Percentiles rank a stretch among this genome's conserved stretches.
These are phyloP conservation scores for Halcyon leucocephala DNA, from an alignment of 2,797 vertebrate genomes.

Conservation along the genomic window DNA sequence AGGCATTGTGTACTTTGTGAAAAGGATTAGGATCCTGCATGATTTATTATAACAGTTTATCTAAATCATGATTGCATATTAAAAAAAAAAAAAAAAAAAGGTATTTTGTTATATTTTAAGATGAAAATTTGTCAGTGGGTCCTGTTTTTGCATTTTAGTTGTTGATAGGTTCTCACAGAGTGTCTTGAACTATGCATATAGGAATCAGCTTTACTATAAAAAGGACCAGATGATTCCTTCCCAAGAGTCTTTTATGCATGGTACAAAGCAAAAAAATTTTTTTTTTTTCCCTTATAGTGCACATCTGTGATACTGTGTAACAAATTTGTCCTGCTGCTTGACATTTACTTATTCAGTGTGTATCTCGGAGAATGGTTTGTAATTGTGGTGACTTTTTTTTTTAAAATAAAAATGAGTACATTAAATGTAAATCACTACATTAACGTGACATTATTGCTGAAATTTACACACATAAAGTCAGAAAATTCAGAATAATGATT, in stretches of 20 bases:
- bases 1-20: background rate
- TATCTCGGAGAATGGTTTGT: background rate
- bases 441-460: constrained; percentile 30
- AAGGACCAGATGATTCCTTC: background rate
- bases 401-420: background rate
- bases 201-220: constrained; percentile 21
- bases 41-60: background rate
- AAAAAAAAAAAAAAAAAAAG: background rate
- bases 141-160: constrained; percentile 12
- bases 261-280: background rate
- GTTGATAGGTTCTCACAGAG: constrained; percentile 13
- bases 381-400: background rate
- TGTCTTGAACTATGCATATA: background rate
- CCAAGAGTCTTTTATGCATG: background rate
- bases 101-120: constrained; percentile 6
- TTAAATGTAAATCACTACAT: constrained; percentile 38
- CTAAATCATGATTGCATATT: background rate
- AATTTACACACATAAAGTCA: background rate
- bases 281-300: background rate
- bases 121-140: background rate
- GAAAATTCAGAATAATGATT: constrained; percentile 22
- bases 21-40: background rate
- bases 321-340: constrained; percentile 22
- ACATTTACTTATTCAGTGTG: background rate
- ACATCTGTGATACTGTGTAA: constrained; percentile 33